phyloP scores from a whole-genome alignment of 2,797 vertebrate species.

The Eospalax fontanierii region DNA sequence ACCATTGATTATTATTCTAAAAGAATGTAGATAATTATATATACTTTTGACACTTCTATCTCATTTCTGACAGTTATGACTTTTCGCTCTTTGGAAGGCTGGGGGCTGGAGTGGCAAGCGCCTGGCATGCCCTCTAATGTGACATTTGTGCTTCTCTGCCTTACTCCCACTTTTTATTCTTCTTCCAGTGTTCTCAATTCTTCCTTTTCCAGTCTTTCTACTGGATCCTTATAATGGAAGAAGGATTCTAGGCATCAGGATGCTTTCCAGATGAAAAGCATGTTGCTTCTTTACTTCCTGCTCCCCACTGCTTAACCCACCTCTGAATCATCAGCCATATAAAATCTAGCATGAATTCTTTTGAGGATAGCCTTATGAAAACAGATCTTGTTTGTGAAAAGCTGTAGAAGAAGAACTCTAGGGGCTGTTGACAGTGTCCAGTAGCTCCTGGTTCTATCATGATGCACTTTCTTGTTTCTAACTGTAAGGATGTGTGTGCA shows the following conservation, averaged over 20 bases:
- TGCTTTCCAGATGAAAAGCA: neutral
- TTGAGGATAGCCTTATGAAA: conserved; percentile 54
- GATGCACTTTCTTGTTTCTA: conserved; percentile 15
- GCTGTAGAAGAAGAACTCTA: conserved; percentile 43
- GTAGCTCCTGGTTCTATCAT: neutral
- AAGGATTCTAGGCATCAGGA: neutral
- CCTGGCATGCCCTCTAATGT: neutral
- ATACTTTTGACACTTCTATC: conserved; percentile 38
- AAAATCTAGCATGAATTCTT: conserved; percentile 41
- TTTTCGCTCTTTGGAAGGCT: conserved; percentile 21
- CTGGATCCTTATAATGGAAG: neutral
- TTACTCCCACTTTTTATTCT: conserved; percentile 3
- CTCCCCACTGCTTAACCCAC: neutral
- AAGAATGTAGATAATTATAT: conserved; percentile 44
- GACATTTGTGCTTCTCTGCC: neutral
- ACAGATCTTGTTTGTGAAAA: conserved; percentile 49
- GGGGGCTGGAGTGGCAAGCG: conserved; percentile 33
- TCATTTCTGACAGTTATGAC: conserved; percentile 52
- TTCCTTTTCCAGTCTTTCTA: neutral
- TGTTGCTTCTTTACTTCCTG: conserved; percentile 4
- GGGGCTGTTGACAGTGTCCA: neutral
- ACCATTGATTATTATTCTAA: conserved; percentile 70
- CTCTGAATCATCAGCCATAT: neutral
- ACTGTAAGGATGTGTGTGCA: conserved; percentile 3
- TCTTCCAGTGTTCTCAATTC: neutral